Conservation (phyloP, 2,888 invertebrate species). For the Glyphotaelius pellucidus region DNA sequence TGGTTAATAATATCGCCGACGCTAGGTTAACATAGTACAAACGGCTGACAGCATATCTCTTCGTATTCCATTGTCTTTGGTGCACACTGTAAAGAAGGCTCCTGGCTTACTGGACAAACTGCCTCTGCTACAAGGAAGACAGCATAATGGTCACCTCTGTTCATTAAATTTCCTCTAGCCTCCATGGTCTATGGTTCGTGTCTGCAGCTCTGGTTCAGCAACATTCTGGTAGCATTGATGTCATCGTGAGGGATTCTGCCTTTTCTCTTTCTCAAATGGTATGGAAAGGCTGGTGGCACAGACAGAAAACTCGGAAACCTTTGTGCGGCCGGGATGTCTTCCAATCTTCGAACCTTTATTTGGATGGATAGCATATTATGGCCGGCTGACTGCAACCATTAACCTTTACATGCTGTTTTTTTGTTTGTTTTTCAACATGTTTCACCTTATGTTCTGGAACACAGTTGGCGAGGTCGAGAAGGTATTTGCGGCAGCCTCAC, state of each 20-base stretch:
- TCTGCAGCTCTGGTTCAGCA: conserved; percentile 48
- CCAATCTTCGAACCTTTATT: not conserved
- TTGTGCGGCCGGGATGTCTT: not conserved
- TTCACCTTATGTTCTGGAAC: conserved; percentile 60
- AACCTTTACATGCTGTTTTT: conserved; percentile 43
- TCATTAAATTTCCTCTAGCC: not conserved
- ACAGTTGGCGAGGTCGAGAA: conserved; percentile 99
- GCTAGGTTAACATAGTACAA: too few species aligned
- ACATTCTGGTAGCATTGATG: conserved; percentile 27
- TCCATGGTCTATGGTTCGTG: not conserved
- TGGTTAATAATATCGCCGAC: too few species aligned
- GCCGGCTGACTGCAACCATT: not conserved
- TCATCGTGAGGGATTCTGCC: not conserved
- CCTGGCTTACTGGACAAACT: not conserved
- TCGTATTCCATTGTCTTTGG: too few species aligned
- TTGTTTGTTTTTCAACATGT: conserved; percentile 59
- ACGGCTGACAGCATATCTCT: too few species aligned
- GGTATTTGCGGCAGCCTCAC: conserved; percentile 96
- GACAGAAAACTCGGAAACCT: not conserved
- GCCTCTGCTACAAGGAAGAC: not conserved
- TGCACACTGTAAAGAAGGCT: not conserved
- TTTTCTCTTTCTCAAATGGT: not conserved
- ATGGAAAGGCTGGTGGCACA: not conserved
- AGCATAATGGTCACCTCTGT: not conserved
- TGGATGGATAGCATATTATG: not conserved